Base-by-base conservation (phyloP, 2,888 invertebrate species). In the Stenoptilia bipunctidactyla region DNA sequence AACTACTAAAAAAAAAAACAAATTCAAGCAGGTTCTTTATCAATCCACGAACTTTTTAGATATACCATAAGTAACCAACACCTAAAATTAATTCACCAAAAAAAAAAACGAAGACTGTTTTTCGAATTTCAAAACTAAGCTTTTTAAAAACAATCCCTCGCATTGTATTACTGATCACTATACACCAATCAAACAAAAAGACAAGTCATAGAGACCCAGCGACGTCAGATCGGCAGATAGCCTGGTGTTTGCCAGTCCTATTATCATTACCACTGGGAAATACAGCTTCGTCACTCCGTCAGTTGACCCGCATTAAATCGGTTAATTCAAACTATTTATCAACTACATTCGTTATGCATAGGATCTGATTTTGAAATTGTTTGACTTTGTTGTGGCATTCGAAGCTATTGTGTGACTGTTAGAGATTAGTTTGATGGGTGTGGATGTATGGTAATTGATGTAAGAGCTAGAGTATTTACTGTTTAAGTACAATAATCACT, bases 281-380 rank as follows among this genome's bases (percentile, higher is more conserved):
- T 69, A 65, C 60, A 56, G 80, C 56, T 67, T 57, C 74, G 72
- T 83, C 83, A 83, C 72, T 63, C 55, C 77, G 70, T 66, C 30
- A 79, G 77, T 79, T 82, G 83, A 83, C 83, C 83, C 83, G 83
- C 77, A 82, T 82, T 82, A 80, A 80, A 83, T 83, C 82, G 82
- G 83, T 83, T 79, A 82, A 82, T 83, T 82, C 77, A 73, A 79
- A 80, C 77, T 79, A 80, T 82, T 83, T 83, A 82, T 83, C 80
- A 74, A 76, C 69, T 70, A 70, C 63, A 77, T 77, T 77, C 77
- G 77, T 76, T 79, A 82, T 77, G 82, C 79, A 76, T 79, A 75
- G 72, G 75, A 77, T 77, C 76, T 70, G 76, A 82, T 79, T 79
- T 75, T 68, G 74, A 75, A 74, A 77, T 74, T 77, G 76, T 80